Evolutionary conservation across 2,888 invertebrate genomes (phyloP), one percentile per base, ranked within the genome.

Genomic region (Panopea generosa): DNA sequence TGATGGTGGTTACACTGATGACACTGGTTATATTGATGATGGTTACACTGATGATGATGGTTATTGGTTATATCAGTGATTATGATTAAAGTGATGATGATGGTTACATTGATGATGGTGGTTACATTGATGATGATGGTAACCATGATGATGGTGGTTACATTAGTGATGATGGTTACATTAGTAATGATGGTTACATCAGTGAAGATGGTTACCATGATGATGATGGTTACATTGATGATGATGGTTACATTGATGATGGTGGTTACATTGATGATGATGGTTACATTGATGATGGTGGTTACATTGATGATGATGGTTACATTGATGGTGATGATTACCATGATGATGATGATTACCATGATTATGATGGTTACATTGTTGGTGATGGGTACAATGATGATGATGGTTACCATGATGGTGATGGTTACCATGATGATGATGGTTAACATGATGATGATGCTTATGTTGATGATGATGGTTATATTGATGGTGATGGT

Each of bases 371-470:
- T 33, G 65, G 59, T 61, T 55, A 65, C 40, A 26, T 38, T 68
- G 60, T 62, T 29, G 60, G 57, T 65, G 68, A 45, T 50, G 60
- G 61, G 61, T 49, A 63, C 62, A 59, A 65, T 67, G 67, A 63
- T 60, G 67, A 63, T 40, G 40, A 40, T 40, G 40, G 40, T 40
- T 9, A 40, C 45, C 45, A 63, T 67, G 67, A 67, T 63, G 67
- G 62, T 67, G 67, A 67, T 43, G 67, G 62, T 67, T 57, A 67
- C 62, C 47, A 67, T 62, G 65, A 33, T 56, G 55, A 59, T 60
- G 56, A 38, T 43, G 45, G 24, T 60, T 38, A 43, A 1, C 1
- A 29, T n/a, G n/a, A n/a, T n/a, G n/a, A n/a, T n/a, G n/a, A n/a
- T n/a, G n/a, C n/a, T n/a, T n/a, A n/a, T n/a, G n/a, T n/a, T n/a